A percentile compares a stretch with the other conserved stretches of the same genome.
Evolutionary conservation across 2,113 vertebrate genomes (phyloP).

Genomic region (Esox niger): DNA sequence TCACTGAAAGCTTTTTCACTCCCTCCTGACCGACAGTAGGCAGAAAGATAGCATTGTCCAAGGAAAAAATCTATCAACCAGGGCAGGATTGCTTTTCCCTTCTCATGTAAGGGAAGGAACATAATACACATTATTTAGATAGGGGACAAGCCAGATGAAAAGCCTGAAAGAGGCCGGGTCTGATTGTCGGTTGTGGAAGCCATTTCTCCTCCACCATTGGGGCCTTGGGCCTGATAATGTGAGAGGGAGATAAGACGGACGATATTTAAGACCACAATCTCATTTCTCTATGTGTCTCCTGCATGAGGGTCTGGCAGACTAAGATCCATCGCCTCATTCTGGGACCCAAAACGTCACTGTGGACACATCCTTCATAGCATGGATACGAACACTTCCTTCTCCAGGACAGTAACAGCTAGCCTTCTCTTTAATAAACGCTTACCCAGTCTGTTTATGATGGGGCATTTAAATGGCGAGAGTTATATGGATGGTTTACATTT

Average conservation of each 20-base stretch:
- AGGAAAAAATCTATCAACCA: conserved; percentile 44
- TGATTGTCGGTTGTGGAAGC: conserved; percentile 7
- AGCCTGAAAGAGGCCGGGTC: conserved; percentile 20
- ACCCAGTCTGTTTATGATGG: neutral
- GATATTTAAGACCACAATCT: conserved; percentile 28
- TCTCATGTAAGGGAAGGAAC: conserved; percentile 21
- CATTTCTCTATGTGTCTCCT: conserved; percentile 12
- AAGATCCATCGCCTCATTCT: neutral
- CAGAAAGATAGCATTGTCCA: conserved; percentile 26
- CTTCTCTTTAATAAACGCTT: neutral
- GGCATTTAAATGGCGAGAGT: neutral
- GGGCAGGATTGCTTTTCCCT: conserved; percentile 32
- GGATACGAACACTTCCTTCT: neutral
- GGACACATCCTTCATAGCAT: neutral
- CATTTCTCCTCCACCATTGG: conserved; percentile 37
- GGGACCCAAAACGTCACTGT: neutral
- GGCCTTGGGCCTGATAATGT: conserved; percentile 19
- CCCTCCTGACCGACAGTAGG: conserved; percentile 10
- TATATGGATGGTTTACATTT: too few relatives aligned
- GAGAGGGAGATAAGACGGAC: conserved; percentile 23
- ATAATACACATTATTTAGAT: conserved; percentile 45
- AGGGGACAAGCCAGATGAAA: conserved; percentile 24
- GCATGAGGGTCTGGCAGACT: neutral
- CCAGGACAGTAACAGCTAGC: neutral
- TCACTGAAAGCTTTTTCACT: conserved; percentile 41